These are phyloP conservation scores for Cariama cristata DNA, from an alignment of 2,113 vertebrate species.

Conservation along the genomic window DNA sequence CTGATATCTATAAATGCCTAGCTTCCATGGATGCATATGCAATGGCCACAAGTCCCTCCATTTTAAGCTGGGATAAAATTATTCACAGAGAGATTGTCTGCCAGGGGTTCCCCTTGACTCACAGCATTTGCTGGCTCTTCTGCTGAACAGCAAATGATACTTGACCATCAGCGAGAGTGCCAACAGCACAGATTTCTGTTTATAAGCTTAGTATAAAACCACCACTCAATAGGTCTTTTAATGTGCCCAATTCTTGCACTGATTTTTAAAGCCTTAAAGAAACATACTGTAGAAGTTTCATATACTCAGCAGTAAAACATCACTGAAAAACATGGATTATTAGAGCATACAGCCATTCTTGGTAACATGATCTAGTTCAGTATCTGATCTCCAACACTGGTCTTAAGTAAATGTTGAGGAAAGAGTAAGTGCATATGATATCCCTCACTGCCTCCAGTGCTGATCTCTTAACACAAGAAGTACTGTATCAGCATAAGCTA, in stretches of 20 bases:
- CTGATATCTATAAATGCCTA: slow-evolving; percentile 15
- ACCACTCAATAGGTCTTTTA: not conserved
- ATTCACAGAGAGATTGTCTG: not conserved
- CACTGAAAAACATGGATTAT: not conserved
- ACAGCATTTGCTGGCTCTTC: not conserved
- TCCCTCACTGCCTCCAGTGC: not conserved
- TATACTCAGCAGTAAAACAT: not conserved
- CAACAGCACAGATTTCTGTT: not conserved
- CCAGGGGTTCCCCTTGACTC: not conserved
- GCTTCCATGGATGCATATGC: not conserved
- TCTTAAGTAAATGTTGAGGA: not conserved
- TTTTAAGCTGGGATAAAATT: not conserved
- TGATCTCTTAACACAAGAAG: not conserved
- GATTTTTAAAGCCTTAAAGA: not conserved
- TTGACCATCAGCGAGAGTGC: accelerated
- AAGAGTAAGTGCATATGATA: not conserved
- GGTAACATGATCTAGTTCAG: not conserved
- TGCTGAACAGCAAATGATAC: not conserved
- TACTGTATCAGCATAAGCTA: not conserved
- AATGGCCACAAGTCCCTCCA: not conserved
- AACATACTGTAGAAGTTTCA: not conserved
- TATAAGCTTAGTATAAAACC: not conserved
- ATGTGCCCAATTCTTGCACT: not conserved
- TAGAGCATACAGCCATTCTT: not conserved
- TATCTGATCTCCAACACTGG: not conserved